phyloP scores from a whole-genome alignment of 2,888 invertebrate genomes.

The Drosophila percnosoma region DNA sequence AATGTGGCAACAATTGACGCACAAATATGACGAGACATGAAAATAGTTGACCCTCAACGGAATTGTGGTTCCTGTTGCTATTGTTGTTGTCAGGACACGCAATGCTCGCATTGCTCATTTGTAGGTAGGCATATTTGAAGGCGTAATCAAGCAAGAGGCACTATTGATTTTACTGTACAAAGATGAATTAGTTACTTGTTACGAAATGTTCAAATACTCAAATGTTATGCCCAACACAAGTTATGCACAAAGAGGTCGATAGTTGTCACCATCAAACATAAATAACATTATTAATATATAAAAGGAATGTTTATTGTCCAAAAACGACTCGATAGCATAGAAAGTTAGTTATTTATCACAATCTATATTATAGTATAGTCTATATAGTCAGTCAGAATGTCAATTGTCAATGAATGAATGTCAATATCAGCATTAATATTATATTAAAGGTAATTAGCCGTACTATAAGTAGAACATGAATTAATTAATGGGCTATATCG shows the following conservation, averaged over 20 bases:
- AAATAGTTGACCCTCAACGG: slow-evolving; percentile 31
- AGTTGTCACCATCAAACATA: neutral
- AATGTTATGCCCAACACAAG: neutral
- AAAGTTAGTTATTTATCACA: neutral
- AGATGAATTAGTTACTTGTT: slow-evolving; percentile 11
- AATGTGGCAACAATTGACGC: slow-evolving; percentile 43
- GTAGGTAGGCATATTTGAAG: slow-evolving; percentile 3
- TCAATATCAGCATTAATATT: too few relatives aligned
- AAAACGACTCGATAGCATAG: neutral
- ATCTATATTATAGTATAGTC: neutral
- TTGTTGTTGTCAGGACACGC: slow-evolving; percentile 35
- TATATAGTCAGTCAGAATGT: too few relatives aligned
- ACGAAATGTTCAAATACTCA: neutral
- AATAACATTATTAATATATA: neutral
- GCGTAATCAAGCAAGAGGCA: slow-evolving; percentile 8
- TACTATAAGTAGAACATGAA: neutral
- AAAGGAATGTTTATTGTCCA: neutral
- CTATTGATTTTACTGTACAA: slow-evolving; percentile 37
- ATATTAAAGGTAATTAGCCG: neutral
- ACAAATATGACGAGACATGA: slow-evolving; percentile 32
- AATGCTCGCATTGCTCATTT: slow-evolving; percentile 41
- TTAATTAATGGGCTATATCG: neutral
- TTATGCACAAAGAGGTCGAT: neutral
- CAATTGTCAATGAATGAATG: too few relatives aligned
- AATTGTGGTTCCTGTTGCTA: neutral